Evolutionary conservation across 2,888 invertebrate species (phyloP).

Genomic region (Lasioglossum zephyrum): DNA sequence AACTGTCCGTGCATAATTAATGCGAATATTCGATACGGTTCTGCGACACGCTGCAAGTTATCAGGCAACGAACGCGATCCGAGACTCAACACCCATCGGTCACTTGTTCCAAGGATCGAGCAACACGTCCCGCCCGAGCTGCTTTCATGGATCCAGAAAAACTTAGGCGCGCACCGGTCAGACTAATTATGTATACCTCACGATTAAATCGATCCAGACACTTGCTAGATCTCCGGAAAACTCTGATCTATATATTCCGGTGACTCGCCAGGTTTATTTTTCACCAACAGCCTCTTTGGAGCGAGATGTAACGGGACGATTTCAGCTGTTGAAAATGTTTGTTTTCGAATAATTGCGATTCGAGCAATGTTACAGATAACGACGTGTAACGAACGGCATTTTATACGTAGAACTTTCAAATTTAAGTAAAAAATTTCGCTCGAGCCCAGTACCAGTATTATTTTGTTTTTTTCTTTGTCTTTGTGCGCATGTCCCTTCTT

Average conservation of each 20-base stretch:
- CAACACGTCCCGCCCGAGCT: background rate
- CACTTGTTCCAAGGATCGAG: background rate
- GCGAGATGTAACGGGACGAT: background rate
- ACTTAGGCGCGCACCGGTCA: background rate
- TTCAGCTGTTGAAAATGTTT: too few relatives aligned
- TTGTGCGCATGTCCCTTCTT: too few relatives aligned
- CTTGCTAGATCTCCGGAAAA: background rate
- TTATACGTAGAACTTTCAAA: background rate
- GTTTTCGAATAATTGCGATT: too few relatives aligned
- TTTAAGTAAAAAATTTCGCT: background rate
- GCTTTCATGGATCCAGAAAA: background rate
- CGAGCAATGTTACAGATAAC: too few relatives aligned
- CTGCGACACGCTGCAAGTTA: background rate
- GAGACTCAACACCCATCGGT: conserved; percentile 13
- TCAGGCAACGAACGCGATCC: background rate
- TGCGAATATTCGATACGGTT: conserved; percentile 35
- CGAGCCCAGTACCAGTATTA: too few relatives aligned
- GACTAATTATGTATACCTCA: background rate
- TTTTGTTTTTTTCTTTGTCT: too few relatives aligned
- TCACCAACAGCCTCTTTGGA: background rate
- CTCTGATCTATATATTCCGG: background rate
- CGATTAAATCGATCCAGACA: background rate
- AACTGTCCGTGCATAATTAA: conserved; percentile 34
- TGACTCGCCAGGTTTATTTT: background rate
- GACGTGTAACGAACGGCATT: background rate